A percentile compares a stretch with the other conserved stretches of the same genome.
These are phyloP conservation scores for Therioaphis trifolii DNA, from an alignment of 2,888 invertebrate species.

Conservation along the genomic window DNA sequence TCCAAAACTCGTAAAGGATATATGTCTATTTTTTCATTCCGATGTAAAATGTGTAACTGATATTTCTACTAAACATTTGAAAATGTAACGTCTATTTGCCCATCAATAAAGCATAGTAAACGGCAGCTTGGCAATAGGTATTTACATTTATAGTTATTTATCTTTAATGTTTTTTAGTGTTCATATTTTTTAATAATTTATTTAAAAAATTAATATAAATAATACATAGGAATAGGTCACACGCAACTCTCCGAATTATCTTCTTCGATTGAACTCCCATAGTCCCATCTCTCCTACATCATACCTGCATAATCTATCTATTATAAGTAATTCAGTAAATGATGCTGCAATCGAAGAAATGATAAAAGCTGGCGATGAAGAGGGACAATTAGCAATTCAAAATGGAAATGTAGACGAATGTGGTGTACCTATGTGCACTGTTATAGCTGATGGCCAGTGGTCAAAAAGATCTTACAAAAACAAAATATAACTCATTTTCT, in stretches of 20 bases:
- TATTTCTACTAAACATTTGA: constrained; percentile 3
- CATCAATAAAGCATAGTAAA: constrained; percentile 25
- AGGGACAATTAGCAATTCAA: constrained; percentile 64
- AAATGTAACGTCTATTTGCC: neutral
- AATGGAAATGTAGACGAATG: constrained; percentile 65
- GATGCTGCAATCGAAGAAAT: constrained; percentile 33
- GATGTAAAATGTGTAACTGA: constrained; percentile 13
- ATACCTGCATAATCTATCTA: neutral
- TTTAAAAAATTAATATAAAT: neutral
- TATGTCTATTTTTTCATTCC: too few species aligned
- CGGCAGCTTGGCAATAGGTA: too few species aligned
- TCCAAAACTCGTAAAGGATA: too few species aligned
- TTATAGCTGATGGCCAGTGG: too few species aligned
- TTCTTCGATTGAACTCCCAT: constrained; percentile 10
- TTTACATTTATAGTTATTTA: too few species aligned
- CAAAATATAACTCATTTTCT: constrained; percentile 65
- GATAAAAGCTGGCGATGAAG: constrained; percentile 11
- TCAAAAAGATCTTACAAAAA: constrained; percentile 24
- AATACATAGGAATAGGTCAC: constrained; percentile 27
- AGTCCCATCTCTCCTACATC: neutral
- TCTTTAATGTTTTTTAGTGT: too few species aligned
- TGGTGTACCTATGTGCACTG: constrained; percentile 66
- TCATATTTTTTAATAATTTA: neutral
- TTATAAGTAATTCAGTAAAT: neutral
- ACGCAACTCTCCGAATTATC: constrained; percentile 20